phyloP scores from a whole-genome alignment of 2,113 vertebrate species.

The Myotis yumanensis region DNA sequence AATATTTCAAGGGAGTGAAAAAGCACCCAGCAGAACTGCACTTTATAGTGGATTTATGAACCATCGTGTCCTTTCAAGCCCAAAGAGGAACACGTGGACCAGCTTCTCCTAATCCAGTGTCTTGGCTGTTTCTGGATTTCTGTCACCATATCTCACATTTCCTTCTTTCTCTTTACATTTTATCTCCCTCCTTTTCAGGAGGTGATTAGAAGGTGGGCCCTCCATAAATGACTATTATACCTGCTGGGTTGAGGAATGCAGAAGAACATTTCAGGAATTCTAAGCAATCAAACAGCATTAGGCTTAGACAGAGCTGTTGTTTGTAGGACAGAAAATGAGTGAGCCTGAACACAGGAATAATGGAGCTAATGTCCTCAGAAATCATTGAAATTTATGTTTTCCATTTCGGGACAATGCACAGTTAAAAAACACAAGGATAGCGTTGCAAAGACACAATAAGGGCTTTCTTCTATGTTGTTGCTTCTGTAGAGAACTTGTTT shows the following conservation, averaged over 20 bases:
- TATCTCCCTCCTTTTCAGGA: neutral
- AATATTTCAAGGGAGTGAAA: neutral
- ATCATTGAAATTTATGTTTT: neutral
- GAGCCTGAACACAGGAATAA: neutral
- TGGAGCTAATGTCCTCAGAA: neutral
- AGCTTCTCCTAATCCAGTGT: neutral
- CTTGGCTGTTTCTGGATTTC: neutral
- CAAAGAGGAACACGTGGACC: neutral
- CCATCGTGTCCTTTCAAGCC: neutral
- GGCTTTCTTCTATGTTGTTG: neutral
- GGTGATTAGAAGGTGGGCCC: neutral
- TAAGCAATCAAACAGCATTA: neutral
- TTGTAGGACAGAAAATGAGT: neutral
- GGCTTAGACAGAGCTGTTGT: neutral
- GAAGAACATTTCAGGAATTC: conserved; percentile 48
- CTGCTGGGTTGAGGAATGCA: conserved; percentile 1
- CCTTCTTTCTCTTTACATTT: neutral
- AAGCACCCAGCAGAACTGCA: neutral
- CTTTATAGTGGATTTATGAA: neutral
- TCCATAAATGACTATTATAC: conserved; percentile 23
- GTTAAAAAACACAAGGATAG: neutral
- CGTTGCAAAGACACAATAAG: neutral
- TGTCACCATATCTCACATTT: neutral
- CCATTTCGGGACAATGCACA: neutral
- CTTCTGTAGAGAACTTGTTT: neutral